Percentiles rank a stretch among this genome's conserved stretches.
These are phyloP conservation scores for Megalopta genalis DNA, from an alignment of 1,140 invertebrate species.

Conservation along the genomic window DNA sequence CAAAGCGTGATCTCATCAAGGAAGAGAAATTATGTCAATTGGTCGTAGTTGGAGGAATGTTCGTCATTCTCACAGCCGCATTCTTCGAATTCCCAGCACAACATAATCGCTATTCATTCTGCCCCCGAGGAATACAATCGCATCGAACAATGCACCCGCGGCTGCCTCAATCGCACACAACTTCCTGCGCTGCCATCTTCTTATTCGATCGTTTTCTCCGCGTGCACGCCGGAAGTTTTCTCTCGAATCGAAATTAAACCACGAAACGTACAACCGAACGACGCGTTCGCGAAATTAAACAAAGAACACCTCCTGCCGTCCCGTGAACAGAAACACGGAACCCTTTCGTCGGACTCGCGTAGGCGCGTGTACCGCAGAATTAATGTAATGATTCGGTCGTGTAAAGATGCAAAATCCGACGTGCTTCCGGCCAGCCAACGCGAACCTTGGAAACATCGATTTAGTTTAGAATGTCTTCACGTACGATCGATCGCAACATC, in stretches of 20 bases:
- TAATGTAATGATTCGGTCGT: constrained; percentile 8
- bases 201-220: constrained; percentile 10
- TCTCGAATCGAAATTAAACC: background rate
- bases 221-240: no score
- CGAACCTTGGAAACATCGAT: constrained; percentile 39
- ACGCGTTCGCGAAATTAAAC: background rate
- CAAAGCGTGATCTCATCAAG: no score
- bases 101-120: constrained; percentile 14
- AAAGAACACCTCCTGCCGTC: no score
- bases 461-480: constrained; percentile 62
- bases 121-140: constrained; percentile 33
- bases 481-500: constrained; percentile 54
- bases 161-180: constrained; percentile 19
- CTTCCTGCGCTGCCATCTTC: constrained; percentile 19
- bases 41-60: background rate
- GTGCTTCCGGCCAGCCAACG: constrained; percentile 30
- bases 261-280: background rate
- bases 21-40: background rate
- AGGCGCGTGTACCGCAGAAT: background rate
- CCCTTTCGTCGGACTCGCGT: background rate
- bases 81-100: constrained; percentile 20
- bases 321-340: background rate
- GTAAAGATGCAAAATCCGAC: constrained; percentile 24
- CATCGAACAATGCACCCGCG: constrained; percentile 34
- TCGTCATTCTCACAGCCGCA: constrained; percentile 1